Conservation (phyloP, 23 tunicate species). For the Styela clava region DNA sequence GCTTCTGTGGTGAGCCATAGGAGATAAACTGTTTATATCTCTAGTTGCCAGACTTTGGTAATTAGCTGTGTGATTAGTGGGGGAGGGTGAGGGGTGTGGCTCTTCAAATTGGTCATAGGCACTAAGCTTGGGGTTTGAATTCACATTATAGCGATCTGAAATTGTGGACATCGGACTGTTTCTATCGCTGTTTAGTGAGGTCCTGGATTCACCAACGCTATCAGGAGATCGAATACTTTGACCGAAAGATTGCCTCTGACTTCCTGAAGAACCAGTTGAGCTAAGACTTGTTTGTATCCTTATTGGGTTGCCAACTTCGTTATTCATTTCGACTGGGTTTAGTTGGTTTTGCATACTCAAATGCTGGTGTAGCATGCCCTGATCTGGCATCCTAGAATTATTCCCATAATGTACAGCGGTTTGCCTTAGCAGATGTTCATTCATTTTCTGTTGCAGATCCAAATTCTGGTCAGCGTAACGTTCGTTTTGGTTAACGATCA, state of each 20-base stretch:
- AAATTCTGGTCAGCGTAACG: background rate
- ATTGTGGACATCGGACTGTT: slow-evolving; percentile 47
- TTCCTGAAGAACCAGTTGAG: background rate
- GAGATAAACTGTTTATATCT: slow-evolving; percentile 11
- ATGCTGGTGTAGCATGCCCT: background rate
- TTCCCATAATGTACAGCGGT: too few relatives aligned
- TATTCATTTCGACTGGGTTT: background rate
- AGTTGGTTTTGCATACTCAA: background rate
- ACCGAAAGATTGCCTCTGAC: background rate
- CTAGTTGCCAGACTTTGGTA: slow-evolving; percentile 5
- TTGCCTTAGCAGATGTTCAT: background rate
- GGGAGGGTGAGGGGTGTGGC: slow-evolving; percentile 8
- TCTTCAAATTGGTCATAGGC: slow-evolving; percentile 24
- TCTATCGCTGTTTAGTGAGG: slow-evolving; percentile 62
- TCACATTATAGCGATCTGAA: background rate
- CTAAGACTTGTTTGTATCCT: background rate
- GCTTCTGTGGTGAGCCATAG: slow-evolving; percentile 6
- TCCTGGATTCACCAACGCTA: slow-evolving; percentile 18
- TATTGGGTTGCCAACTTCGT: background rate
- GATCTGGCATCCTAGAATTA: background rate
- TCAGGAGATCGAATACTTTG: slow-evolving; percentile 2
- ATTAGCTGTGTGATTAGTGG: background rate
- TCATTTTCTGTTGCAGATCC: slow-evolving; percentile 6
- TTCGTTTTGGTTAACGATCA: background rate
- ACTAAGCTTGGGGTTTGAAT: background rate